Evolutionary conservation across 2,888 invertebrate genomes (phyloP).

Genomic region (Erebia ligea): DNA sequence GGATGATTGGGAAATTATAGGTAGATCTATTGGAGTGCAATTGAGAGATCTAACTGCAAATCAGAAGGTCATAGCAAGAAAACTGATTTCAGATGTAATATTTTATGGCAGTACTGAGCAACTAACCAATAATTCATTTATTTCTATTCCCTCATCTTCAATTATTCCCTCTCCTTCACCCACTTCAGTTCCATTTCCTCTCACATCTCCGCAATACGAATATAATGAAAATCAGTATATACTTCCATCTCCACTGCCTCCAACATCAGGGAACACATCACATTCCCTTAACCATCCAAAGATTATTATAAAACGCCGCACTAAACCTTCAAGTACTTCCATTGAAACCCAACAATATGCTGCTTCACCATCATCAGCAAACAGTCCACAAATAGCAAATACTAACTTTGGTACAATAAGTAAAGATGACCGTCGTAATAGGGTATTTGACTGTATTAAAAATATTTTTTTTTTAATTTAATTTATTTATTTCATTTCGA

Average conservation of each 20-base stretch:
- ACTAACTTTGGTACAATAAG: no score
- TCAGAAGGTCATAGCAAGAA: conserved; percentile 11
- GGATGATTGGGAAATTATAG: conserved; percentile 12
- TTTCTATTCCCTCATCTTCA: conserved; percentile 10
- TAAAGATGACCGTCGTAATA: no score
- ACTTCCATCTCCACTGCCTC: no score
- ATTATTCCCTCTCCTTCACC: conserved; percentile 7
- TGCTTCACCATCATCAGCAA: no score
- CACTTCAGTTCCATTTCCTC: conserved; percentile 8
- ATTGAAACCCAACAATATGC: not conserved
- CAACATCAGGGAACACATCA: no score
- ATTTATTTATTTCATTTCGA: no score
- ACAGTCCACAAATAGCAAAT: no score
- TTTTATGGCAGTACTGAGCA: conserved; percentile 14
- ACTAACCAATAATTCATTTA: conserved; percentile 9
- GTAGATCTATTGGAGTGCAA: conserved; percentile 9
- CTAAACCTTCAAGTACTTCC: not conserved
- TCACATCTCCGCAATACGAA: conserved; percentile 6
- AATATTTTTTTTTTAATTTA: no score
- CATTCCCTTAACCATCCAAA: no score
- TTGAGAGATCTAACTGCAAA: conserved; percentile 12
- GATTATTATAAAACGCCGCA: no score
- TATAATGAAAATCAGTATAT: conserved; percentile 4
- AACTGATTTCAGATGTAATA: conserved; percentile 8
- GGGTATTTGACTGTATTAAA: no score